phyloP scores from a whole-genome alignment of 2,797 vertebrate genomes.

The Centroberyx gerrardi region DNA sequence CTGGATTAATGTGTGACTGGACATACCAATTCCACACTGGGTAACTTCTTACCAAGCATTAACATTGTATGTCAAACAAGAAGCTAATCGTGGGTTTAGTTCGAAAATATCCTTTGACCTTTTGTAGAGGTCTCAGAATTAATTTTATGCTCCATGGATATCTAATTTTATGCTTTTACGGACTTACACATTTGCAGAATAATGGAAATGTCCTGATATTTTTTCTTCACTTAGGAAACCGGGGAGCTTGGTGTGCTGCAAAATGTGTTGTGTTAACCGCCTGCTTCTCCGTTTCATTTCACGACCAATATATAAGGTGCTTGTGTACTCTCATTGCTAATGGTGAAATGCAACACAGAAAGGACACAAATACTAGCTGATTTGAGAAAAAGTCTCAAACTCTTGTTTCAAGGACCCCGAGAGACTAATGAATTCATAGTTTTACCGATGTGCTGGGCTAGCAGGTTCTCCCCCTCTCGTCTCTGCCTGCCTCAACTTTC shows the following conservation, averaged over 20 bases:
- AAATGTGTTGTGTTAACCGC: conserved; percentile 52
- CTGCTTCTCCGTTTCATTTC: conserved; percentile 58
- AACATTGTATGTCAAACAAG: conserved; percentile 81
- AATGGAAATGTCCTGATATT: conserved; percentile 78
- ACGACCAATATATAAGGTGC: conserved; percentile 35
- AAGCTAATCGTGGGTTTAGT: conserved; percentile 81
- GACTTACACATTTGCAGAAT: conserved; percentile 78
- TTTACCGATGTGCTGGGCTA: conserved; percentile 67
- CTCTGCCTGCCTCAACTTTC: conserved; percentile 74
- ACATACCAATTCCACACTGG: conserved; percentile 80
- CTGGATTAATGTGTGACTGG: conserved; percentile 81
- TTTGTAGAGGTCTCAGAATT: conserved; percentile 81
- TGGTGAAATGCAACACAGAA: conserved; percentile 31
- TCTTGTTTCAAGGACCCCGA: conserved; percentile 51
- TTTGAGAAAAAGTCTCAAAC: conserved; percentile 40
- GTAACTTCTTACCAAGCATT: conserved; percentile 78
- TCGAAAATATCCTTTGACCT: conserved; percentile 85
- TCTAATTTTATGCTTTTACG: conserved; percentile 85
- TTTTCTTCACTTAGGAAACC: conserved; percentile 67
- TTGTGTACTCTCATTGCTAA: conserved; percentile 38
- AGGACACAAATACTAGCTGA: conserved; percentile 31
- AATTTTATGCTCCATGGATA: conserved; percentile 84
- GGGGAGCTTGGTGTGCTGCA: conserved; percentile 49
- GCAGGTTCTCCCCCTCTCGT: conserved; percentile 53
- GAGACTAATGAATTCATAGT: conserved; percentile 73